A percentile compares a stretch with the other conserved stretches of the same genome.
phyloP scores from a whole-genome alignment of 23 tunicate species.

The Phallusia fumigata region DNA sequence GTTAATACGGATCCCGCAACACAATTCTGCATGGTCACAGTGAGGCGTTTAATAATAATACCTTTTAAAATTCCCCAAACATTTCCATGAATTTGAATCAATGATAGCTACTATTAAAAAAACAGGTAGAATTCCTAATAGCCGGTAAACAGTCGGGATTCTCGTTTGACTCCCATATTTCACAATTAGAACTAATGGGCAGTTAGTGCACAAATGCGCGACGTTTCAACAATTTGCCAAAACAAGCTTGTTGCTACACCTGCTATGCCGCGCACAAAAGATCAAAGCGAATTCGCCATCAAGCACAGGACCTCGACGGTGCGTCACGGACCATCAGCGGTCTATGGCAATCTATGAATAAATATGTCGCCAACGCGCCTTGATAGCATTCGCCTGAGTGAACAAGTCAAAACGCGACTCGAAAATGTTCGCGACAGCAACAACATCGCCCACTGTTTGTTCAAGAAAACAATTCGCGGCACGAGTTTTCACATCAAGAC shows the following conservation, averaged over 20 bases:
- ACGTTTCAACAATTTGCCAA: not conserved
- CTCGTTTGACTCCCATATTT: not conserved
- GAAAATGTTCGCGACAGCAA: not conserved
- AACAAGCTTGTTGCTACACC: conserved; percentile 7
- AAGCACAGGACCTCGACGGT: not conserved
- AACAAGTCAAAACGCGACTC: not conserved
- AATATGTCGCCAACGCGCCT: conserved; percentile 9
- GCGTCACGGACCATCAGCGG: not conserved
- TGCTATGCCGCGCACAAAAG: not conserved
- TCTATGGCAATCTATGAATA: not conserved
- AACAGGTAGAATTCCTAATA: too few relatives aligned
- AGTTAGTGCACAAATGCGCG: not conserved
- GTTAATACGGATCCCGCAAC: too few relatives aligned
- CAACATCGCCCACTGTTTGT: not conserved
- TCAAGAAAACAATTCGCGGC: not conserved
- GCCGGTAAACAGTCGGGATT: too few relatives aligned
- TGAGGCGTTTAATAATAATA: too few relatives aligned
- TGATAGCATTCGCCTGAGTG: not conserved
- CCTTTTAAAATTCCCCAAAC: too few relatives aligned
- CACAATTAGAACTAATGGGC: not conserved
- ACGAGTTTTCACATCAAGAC: not conserved
- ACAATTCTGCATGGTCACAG: too few relatives aligned
- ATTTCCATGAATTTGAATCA: too few relatives aligned
- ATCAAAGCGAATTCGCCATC: not conserved
- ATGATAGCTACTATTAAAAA: too few relatives aligned